Percentiles rank a stretch among this genome's conserved stretches.
Evolutionary conservation across 2,797 vertebrate species (phyloP).

Genomic region (Nothura maculosa): DNA sequence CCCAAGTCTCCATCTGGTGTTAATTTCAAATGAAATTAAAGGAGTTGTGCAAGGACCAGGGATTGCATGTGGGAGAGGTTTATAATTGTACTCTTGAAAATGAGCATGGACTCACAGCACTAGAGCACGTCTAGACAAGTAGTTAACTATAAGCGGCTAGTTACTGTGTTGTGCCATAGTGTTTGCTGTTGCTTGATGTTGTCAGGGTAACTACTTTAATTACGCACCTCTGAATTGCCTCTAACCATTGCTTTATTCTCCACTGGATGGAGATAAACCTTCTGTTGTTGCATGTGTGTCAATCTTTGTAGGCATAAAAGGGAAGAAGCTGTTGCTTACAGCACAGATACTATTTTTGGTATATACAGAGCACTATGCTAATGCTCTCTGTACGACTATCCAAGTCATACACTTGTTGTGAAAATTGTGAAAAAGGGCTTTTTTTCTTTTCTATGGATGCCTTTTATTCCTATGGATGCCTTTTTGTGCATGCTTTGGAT

Average conservation of each 20-base stretch:
- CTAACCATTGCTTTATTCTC: not conserved
- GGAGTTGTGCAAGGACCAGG: not conserved
- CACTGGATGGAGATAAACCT: not conserved
- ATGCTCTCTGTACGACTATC: not conserved
- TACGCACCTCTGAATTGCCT: not conserved
- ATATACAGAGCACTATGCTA: not conserved
- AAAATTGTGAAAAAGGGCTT: not conserved
- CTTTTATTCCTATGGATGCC: not conserved
- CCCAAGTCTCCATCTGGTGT: slow-evolving; percentile 9
- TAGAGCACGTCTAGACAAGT: slow-evolving; percentile 16
- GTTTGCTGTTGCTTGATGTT: slow-evolving; percentile 10
- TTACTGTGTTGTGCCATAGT: not conserved
- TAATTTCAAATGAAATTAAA: not conserved
- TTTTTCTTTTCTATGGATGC: not conserved
- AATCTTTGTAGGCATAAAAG: not conserved
- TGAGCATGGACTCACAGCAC: not conserved
- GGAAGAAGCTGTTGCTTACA: not conserved
- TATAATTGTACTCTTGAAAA: not conserved
- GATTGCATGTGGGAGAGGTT: not conserved
- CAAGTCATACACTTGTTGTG: too few species aligned
- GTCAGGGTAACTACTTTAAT: slow-evolving; percentile 30
- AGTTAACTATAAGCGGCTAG: not conserved
- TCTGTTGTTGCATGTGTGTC: not conserved
- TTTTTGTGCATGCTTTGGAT: not conserved
- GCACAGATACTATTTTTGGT: not conserved